Percentiles rank a stretch among this genome's conserved stretches.
Conservation (phyloP, 2,113 vertebrate genomes). For the Indicator indicator region DNA sequence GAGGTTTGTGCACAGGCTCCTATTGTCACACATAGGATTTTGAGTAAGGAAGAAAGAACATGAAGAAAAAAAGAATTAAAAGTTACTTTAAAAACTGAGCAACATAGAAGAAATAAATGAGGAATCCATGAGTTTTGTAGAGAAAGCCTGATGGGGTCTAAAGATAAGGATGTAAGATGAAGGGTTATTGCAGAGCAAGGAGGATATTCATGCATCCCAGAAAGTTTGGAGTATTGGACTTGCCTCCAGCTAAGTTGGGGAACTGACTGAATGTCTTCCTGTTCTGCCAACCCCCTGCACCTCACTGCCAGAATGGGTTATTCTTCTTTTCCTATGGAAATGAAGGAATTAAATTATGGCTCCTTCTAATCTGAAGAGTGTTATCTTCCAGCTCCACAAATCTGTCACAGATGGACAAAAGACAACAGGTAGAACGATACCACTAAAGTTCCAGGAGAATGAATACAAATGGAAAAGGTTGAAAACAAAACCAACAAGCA, state of each 20-base stretch:
- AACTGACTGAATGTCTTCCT: not conserved
- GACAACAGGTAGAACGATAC: not conserved
- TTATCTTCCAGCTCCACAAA: not conserved
- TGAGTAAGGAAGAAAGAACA: not conserved
- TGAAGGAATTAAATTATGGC: not conserved
- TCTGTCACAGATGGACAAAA: not conserved
- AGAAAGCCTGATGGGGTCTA: not conserved
- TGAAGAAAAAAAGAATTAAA: not conserved
- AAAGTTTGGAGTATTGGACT: not conserved
- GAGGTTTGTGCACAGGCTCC: not conserved
- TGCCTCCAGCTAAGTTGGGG: not conserved
- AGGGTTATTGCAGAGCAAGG: not conserved
- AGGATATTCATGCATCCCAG: not conserved
- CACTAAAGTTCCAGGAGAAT: not conserved
- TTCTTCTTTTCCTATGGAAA: slow-evolving; percentile 5
- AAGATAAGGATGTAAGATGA: not conserved
- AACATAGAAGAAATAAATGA: not conserved
- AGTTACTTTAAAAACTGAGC: not conserved
- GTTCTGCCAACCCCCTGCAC: not conserved
- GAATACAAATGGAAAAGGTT: not conserved
- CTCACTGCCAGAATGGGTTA: not conserved
- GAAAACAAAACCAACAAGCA: not conserved
- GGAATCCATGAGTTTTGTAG: not conserved
- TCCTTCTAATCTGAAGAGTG: not conserved
- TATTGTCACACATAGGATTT: not conserved